phyloP scores from a whole-genome alignment of 2,888 invertebrate species.

The Gnatocerus cornutus region DNA sequence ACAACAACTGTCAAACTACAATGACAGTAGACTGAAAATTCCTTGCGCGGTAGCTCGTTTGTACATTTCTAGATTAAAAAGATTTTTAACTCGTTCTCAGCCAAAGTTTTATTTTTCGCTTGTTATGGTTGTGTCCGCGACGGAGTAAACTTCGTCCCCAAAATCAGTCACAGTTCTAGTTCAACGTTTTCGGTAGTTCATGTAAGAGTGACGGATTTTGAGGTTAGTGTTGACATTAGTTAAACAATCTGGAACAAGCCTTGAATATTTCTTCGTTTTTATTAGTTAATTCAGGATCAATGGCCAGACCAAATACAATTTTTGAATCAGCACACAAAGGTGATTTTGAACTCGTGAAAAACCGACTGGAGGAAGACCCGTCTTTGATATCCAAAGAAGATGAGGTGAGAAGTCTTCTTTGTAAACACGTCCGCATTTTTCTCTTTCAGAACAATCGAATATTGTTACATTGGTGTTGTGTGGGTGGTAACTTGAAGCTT shows the following conservation, averaged over 20 bases:
- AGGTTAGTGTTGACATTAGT: neutral
- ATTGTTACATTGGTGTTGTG: slow-evolving; percentile 86
- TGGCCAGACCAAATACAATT: slow-evolving; percentile 64
- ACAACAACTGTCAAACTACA: no score
- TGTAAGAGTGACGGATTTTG: no score
- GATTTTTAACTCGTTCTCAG: neutral
- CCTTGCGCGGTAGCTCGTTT: neutral
- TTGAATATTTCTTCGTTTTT: no score
- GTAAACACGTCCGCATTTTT: neutral
- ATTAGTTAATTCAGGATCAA: neutral
- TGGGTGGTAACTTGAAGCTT: slow-evolving; percentile 84
- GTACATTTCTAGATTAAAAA: neutral
- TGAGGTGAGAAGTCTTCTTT: slow-evolving; percentile 66
- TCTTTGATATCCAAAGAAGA: slow-evolving; percentile 72
- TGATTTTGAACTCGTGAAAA: slow-evolving; percentile 79
- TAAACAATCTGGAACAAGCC: slow-evolving; percentile 2
- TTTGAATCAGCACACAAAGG: slow-evolving; percentile 84
- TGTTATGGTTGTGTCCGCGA: neutral
- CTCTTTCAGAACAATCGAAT: slow-evolving; percentile 79
- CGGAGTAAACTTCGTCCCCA: no score
- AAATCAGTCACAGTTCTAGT: no score
- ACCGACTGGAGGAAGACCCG: slow-evolving; percentile 75
- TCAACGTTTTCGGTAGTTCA: no score
- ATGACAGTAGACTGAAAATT: neutral
- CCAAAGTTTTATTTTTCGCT: neutral